phyloP scores from a whole-genome alignment of 1,140 invertebrate species.

The Nylanderia fulva region DNA sequence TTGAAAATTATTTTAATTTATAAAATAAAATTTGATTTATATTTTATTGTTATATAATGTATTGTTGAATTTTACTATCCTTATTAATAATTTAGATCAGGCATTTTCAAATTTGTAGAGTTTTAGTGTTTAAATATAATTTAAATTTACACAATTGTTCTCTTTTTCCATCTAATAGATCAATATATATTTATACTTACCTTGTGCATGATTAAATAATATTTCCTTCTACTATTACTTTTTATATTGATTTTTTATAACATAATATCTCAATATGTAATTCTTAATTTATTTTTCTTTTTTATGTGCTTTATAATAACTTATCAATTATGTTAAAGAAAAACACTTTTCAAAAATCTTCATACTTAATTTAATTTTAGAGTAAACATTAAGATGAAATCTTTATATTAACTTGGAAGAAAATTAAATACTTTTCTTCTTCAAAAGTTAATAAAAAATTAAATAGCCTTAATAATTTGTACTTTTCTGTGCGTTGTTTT shows the following conservation, averaged over 20 bases:
- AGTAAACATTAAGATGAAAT: no score
- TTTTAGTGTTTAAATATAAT: no score
- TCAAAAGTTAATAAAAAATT: slow-evolving; percentile 34
- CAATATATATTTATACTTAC: not conserved
- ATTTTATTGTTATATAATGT: not conserved
- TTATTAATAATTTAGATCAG: not conserved
- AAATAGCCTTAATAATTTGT: slow-evolving; percentile 17
- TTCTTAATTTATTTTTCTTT: not conserved
- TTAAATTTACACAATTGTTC: not conserved
- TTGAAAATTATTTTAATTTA: not conserved
- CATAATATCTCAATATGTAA: not conserved
- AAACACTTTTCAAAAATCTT: no score
- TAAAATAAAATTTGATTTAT: slow-evolving; percentile 18
- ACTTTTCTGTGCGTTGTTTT: not conserved
- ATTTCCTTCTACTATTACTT: no score
- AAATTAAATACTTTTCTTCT: no score
- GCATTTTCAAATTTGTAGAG: no score
- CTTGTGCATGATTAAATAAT: not conserved
- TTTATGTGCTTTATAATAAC: no score
- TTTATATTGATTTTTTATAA: no score
- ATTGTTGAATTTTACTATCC: not conserved
- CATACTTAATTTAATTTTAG: no score
- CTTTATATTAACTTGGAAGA: no score
- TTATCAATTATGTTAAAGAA: no score
- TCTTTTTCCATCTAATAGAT: not conserved